Base-by-base conservation (phyloP, 2,888 invertebrate species). In the Ochropleura plecta region DNA sequence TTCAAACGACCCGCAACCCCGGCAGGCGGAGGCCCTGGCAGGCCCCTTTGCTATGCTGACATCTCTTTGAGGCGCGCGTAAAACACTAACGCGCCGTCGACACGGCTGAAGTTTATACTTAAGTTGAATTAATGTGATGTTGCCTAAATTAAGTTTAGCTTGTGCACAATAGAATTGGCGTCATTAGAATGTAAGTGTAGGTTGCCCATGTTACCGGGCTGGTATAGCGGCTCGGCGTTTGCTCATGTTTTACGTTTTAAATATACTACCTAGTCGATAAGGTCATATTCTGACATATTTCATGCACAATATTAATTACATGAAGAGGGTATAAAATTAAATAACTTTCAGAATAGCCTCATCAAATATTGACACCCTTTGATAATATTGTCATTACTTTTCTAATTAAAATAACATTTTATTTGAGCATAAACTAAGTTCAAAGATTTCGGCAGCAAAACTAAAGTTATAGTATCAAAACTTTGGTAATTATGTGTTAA, bases 231-330 rank as follows among this genome's bases (percentile, higher is more conserved):
- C 65, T 55, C 42, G 46, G 62, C 60, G 62, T 73, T 81, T 86
- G 86, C 84, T 84, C 84, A 86, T 86, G 70, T 62, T 83, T 67
- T 74, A 70, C 68, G 60, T 80, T 70, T 44, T n/a, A 59, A 71
- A 68, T 81, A 60, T 71, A 69, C 46, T 66, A 60, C 67, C 66
- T 72, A 78, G 75, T 70, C 69, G 10, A 42, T 83, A 79, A 70
- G 63, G 48, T 55, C 75, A 74, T 68, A 16, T 55, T 83, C 55
- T 73, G 48, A 79, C 75, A 59, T 66, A 42, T n/a, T 48, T 48
- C 10, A 65, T 76, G 81, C 84, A 76, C 73, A 83, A 62, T 70
- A 49, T 66, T 66, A 40, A 8, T 66, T 70, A 57, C 14, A 57
- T 48, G 30, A n/a, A 57, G 18, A 49, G 18, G 49, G 6, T 46